These are phyloP conservation scores for Jacana jacana DNA, from an alignment of 2,113 vertebrate genomes.

Conservation along the genomic window DNA sequence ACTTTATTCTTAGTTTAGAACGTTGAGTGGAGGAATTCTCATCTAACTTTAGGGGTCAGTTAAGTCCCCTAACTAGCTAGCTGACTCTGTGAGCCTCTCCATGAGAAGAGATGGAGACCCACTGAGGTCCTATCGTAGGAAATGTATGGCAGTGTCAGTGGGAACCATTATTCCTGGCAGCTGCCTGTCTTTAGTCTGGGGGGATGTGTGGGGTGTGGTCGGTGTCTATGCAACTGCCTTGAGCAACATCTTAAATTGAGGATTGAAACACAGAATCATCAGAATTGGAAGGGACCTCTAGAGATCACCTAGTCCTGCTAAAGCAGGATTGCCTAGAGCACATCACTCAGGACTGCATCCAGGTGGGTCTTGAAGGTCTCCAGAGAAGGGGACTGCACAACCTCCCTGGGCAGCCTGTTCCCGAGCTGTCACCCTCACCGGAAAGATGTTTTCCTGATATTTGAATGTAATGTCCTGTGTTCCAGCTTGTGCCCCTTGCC, in stretches of 20 bases:
- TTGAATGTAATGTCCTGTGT: no score
- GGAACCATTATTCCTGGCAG: not conserved
- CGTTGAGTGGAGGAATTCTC: not conserved
- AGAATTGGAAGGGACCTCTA: no score
- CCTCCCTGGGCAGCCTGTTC: no score
- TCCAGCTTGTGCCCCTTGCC: no score
- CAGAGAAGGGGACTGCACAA: no score
- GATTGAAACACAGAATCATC: not conserved
- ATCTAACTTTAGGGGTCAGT: not conserved
- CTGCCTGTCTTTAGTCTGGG: not conserved
- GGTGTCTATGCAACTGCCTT: not conserved
- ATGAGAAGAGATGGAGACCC: not conserved
- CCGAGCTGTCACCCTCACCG: no score
- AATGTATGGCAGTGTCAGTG: not conserved
- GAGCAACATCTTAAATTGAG: not conserved
- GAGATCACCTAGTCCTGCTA: no score
- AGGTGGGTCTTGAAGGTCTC: no score
- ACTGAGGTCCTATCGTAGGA: not conserved
- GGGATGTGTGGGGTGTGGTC: rapidly evolving
- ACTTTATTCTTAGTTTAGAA: not conserved
- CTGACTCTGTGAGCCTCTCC: not conserved
- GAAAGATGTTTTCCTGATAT: no score
- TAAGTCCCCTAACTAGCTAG: not conserved
- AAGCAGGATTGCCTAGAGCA: no score
- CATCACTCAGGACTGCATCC: no score